Conservation (phyloP, 1,140 invertebrate genomes). For the Heliconius melpomene region DNA sequence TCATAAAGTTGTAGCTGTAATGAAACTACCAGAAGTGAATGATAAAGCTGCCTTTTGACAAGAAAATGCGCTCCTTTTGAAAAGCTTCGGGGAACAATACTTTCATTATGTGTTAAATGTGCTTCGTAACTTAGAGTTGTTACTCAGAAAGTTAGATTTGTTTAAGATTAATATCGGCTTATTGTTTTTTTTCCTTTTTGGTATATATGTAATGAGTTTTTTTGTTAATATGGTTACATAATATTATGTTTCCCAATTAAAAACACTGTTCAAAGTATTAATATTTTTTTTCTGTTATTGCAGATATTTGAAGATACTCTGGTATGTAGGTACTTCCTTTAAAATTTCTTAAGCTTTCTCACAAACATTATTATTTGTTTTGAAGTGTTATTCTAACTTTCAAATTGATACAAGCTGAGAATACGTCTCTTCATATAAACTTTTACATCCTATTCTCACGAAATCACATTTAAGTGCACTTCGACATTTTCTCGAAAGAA, state of each 20-base stretch:
- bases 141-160: background rate
- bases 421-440: conserved; percentile 9
- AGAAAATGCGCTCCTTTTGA: conserved; percentile 14
- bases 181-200: too few species aligned
- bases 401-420: conserved; percentile 13
- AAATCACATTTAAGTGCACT: conserved; percentile 9
- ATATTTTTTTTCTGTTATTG: too few species aligned
- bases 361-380: conserved; percentile 13
- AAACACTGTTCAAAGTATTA: too few species aligned
- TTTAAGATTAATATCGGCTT: background rate
- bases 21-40: conserved; percentile 43
- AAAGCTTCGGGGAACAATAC: background rate
- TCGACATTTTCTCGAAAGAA: conserved; percentile 3
- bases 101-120: conserved; percentile 11
- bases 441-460: conserved; percentile 13
- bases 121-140: background rate
- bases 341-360: background rate
- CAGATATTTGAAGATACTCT: background rate
- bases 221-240: too few species aligned
- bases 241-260: too few species aligned
- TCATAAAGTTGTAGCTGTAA: conserved; percentile 48
- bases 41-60: conserved; percentile 27
- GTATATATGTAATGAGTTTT: too few species aligned
- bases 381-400: conserved; percentile 11
- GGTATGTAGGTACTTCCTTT: background rate